Conservation (phyloP, 2,888 invertebrate genomes). For the Stramonita haemastoma region DNA sequence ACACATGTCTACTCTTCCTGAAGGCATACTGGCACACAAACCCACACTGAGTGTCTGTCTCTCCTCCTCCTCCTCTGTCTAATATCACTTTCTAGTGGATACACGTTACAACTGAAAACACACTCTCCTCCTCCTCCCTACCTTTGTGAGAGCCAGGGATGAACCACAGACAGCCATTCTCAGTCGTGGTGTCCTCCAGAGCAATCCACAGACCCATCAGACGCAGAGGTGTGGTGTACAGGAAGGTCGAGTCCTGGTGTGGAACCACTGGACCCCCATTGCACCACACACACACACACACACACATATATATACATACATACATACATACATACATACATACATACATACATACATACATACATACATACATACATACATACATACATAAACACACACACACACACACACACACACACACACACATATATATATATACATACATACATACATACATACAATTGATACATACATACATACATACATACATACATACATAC, state of each 20-base stretch:
- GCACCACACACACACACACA: no score
- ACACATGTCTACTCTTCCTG: not conserved
- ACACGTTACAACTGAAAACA: no score
- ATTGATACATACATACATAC: no score
- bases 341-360: no score
- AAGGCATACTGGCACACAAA: no score
- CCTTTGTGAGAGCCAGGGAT: conserved; percentile 88
- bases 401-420: not conserved
- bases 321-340: no score
- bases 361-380: no score
- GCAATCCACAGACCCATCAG: conserved; percentile 96
- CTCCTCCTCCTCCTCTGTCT: no score
- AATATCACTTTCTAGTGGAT: no score
- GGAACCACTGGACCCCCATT: conserved; percentile 57
- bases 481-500: not conserved
- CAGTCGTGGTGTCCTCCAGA: conserved; percentile 91
- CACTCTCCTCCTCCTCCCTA: conserved; percentile 38
- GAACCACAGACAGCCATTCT: conserved; percentile 91
- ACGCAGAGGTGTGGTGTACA: conserved; percentile 87
- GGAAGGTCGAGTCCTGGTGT: conserved; percentile 88
- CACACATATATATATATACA: not conserved
- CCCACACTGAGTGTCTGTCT: no score
- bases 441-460: not conserved
- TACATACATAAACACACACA: no score
- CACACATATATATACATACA: no score